These are phyloP conservation scores for Vultur gryphus DNA, from an alignment of 2,797 vertebrate genomes.

Conservation along the genomic window DNA sequence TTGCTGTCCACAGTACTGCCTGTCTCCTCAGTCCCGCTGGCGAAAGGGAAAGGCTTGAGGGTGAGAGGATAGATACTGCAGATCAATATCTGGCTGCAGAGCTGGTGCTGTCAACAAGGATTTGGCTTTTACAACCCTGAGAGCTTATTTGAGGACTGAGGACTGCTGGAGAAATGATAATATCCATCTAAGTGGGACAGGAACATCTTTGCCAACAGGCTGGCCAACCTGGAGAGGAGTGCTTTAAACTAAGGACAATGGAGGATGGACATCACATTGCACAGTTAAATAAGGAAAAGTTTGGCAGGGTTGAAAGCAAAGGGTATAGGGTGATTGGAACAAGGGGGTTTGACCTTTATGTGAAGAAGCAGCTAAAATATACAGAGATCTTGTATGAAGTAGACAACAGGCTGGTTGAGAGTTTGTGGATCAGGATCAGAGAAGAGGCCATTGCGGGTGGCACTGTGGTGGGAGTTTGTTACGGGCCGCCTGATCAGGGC, in stretches of 20 bases:
- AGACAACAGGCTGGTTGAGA: neutral
- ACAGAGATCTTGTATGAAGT: neutral
- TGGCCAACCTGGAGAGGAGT: neutral
- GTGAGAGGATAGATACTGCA: neutral
- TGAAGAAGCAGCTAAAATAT: neutral
- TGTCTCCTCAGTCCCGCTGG: neutral
- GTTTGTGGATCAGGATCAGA: neutral
- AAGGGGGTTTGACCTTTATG: neutral
- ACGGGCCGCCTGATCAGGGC: fast-evolving
- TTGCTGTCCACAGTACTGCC: neutral
- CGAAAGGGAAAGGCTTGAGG: neutral
- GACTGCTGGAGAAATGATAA: neutral
- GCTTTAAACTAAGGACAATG: neutral
- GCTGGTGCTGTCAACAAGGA: neutral
- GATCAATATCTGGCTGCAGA: neutral
- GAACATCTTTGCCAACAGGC: neutral
- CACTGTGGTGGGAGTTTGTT: neutral
- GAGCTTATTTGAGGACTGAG: neutral
- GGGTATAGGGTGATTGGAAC: neutral
- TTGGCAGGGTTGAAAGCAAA: neutral
- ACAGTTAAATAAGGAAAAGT: neutral
- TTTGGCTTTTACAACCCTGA: neutral
- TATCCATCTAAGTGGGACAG: neutral
- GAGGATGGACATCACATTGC: neutral
- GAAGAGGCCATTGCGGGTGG: neutral